Conservation (phyloP, 2,113 vertebrate genomes). For the Microtus richardsoni region DNA sequence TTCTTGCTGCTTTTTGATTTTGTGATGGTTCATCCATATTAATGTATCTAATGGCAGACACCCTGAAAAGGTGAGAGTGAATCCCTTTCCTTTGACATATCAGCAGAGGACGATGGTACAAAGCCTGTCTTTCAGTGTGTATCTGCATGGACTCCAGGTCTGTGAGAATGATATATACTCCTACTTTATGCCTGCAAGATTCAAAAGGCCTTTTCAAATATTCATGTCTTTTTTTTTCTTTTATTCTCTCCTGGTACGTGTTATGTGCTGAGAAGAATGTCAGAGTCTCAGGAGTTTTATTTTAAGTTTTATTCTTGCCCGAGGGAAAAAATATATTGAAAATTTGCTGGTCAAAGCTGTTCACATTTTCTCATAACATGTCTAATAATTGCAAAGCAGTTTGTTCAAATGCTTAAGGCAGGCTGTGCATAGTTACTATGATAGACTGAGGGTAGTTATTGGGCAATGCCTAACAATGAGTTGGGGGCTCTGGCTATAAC, state of each 20-base stretch:
- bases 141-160: slow-evolving; percentile 70
- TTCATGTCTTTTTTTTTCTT: slow-evolving; percentile 72
- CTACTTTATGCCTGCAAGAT: slow-evolving; percentile 77
- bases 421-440: background rate
- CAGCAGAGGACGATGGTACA: slow-evolving; percentile 62
- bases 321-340: slow-evolving; percentile 74
- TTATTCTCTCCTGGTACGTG: slow-evolving; percentile 65
- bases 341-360: slow-evolving; percentile 73
- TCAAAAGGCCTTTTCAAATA: slow-evolving; percentile 83
- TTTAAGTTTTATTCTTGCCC: slow-evolving; percentile 76
- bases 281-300: slow-evolving; percentile 62
- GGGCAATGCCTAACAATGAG: background rate
- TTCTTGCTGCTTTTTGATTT: slow-evolving; percentile 69
- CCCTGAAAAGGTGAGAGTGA: slow-evolving; percentile 74
- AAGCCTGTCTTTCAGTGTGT: slow-evolving; percentile 72
- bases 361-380: slow-evolving; percentile 65
- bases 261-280: slow-evolving; percentile 78
- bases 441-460: slow-evolving; percentile 26
- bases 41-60: slow-evolving; percentile 75
- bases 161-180: slow-evolving; percentile 74
- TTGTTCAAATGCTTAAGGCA: slow-evolving; percentile 64
- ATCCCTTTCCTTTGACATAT: slow-evolving; percentile 70
- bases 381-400: slow-evolving; percentile 68
- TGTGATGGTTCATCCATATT: slow-evolving; percentile 73
- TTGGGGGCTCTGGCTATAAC: background rate